A percentile compares a stretch with the other conserved stretches of the same genome.
Evolutionary conservation across 2,113 vertebrate genomes (phyloP).

Genomic region (Chionis minor): DNA sequence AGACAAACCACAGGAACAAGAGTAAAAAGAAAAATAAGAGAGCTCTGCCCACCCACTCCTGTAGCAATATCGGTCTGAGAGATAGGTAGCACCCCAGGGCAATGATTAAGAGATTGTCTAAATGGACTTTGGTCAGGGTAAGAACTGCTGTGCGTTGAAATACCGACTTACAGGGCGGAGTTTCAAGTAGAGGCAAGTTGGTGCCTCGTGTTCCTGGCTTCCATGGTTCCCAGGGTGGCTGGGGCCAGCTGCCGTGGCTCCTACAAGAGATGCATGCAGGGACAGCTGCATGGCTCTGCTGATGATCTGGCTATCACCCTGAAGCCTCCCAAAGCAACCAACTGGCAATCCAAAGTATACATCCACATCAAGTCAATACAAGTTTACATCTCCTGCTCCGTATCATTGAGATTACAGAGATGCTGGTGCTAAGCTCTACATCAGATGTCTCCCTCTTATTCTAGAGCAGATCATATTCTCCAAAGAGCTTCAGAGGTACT

Average conservation of each 20-base stretch:
- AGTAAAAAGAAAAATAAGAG: not conserved
- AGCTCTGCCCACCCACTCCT: not conserved
- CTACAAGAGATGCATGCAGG: not conserved
- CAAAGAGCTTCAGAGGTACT: not conserved
- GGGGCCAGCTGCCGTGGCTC: not conserved
- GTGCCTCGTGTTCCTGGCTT: not conserved
- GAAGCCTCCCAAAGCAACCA: not conserved
- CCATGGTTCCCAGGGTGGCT: not conserved
- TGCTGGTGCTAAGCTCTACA: not conserved
- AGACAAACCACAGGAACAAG: not conserved
- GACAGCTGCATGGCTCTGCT: not conserved
- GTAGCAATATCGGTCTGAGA: not conserved
- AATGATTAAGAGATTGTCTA: not conserved
- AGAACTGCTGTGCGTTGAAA: not conserved
- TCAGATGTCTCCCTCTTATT: not conserved
- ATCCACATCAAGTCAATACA: not conserved
- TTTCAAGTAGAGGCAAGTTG: not conserved
- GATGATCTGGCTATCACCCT: not conserved
- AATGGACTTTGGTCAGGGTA: not conserved
- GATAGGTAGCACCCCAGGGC: rapidly evolving
- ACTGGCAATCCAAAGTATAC: not conserved
- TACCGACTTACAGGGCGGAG: not conserved
- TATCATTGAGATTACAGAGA: not conserved
- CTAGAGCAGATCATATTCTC: not conserved
- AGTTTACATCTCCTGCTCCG: not conserved